Percentiles rank a stretch among this genome's conserved stretches.
These are phyloP conservation scores for Poeciliopsis retropinna DNA, from an alignment of 2,113 vertebrate species.

Conservation along the genomic window DNA sequence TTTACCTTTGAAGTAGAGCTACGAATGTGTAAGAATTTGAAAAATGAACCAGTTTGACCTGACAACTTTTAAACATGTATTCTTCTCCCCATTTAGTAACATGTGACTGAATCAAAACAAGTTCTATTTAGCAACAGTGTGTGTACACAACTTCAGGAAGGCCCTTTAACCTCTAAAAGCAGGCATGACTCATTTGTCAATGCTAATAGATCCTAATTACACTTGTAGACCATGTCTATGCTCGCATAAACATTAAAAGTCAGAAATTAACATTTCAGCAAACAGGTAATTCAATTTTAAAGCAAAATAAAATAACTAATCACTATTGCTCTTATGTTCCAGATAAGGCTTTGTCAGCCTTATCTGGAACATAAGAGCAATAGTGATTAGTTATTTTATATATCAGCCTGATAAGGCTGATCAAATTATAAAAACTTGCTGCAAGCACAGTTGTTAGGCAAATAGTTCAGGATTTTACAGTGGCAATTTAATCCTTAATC, in stretches of 20 bases:
- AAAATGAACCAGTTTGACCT: background rate
- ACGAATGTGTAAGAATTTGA: background rate
- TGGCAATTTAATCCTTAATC: background rate
- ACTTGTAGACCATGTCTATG: constrained; percentile 31
- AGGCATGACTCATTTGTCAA: constrained; percentile 40
- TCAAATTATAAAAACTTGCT: background rate
- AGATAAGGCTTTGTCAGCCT: too few relatives aligned
- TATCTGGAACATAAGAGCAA: too few relatives aligned
- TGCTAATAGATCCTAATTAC: constrained; percentile 1
- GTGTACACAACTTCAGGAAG: constrained; percentile 33
- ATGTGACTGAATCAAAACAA: constrained; percentile 9
- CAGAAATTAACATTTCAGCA: too few relatives aligned
- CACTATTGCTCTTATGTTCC: background rate
- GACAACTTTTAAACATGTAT: constrained; percentile 9
- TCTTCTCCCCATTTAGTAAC: constrained; percentile 5
- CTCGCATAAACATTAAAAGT: background rate
- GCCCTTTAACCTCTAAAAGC: constrained; percentile 43
- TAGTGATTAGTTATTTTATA: too few relatives aligned
- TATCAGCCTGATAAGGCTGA: too few relatives aligned
- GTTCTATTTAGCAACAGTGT: constrained; percentile 45
- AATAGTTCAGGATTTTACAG: background rate
- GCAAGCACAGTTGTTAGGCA: background rate
- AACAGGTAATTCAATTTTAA: background rate
- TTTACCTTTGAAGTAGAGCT: background rate
- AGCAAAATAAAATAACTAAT: background rate